phyloP scores from a whole-genome alignment of 2,797 vertebrate species.

The Sebastolobus altivelis region DNA sequence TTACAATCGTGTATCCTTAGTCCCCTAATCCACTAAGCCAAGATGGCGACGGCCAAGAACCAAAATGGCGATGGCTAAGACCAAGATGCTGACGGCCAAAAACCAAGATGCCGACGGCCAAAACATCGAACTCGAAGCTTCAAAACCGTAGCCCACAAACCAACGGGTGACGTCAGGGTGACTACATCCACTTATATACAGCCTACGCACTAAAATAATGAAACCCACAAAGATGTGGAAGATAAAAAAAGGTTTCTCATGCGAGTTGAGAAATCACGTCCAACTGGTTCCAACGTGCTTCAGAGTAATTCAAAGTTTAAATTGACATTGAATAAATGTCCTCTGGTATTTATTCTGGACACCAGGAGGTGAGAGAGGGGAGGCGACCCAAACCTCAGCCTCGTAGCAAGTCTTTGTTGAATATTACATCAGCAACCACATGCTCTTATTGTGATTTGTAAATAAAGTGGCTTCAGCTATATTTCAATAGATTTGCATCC shows the following conservation, averaged over 20 bases:
- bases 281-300: neutral
- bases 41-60: too few species aligned
- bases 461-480: constrained; percentile 19
- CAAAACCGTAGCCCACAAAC: too few species aligned
- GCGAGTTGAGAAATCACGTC: neutral
- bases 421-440: constrained; percentile 24
- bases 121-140: too few species aligned
- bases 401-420: neutral
- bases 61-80: too few species aligned
- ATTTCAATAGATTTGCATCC: constrained; percentile 52
- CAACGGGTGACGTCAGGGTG: too few species aligned
- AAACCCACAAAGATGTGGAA: neutral
- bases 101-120: too few species aligned
- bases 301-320: neutral
- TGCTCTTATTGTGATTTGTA: constrained; percentile 35
- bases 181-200: too few species aligned
- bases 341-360: neutral
- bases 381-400: neutral
- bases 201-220: neutral
- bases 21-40: too few species aligned
- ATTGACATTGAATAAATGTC: neutral
- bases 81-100: too few species aligned
- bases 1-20: too few species aligned
- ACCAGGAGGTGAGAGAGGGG: neutral
- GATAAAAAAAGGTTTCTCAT: neutral